Evolutionary conservation across 2,797 vertebrate genomes (phyloP).

Genomic region (Cryptoblepharus egeriae): DNA sequence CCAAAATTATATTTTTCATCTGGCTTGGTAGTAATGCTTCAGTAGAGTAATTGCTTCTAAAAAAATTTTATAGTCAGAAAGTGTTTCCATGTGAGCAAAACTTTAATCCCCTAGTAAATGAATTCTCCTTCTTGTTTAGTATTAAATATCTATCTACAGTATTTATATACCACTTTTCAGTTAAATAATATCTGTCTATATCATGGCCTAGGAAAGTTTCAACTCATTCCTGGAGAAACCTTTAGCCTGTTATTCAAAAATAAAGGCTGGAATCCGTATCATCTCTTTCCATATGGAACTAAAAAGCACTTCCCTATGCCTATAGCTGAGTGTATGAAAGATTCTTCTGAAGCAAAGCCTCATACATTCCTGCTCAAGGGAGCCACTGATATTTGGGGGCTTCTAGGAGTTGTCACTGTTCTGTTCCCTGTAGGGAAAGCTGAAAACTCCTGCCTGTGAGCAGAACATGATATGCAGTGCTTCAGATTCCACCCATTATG

Average conservation of each 20-base stretch:
- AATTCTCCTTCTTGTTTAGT: background rate
- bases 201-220: background rate
- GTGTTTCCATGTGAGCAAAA: background rate
- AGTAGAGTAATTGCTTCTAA: background rate
- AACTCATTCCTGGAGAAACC: background rate
- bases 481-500: background rate
- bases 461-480: background rate
- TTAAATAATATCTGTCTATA: background rate
- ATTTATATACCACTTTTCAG: too few species aligned
- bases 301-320: background rate
- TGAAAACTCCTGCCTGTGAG: background rate
- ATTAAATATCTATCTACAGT: too few species aligned
- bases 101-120: background rate
- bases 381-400: background rate
- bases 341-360: background rate
- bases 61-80: background rate
- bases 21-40: background rate
- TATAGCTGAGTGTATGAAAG: background rate
- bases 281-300: background rate
- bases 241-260: background rate
- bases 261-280: background rate
- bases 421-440: background rate
- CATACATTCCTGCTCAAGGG: background rate
- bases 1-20: background rate
- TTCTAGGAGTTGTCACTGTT: background rate